These are phyloP conservation scores for Tiliacea citrago DNA, from an alignment of 2,888 invertebrate species.

Conservation along the genomic window DNA sequence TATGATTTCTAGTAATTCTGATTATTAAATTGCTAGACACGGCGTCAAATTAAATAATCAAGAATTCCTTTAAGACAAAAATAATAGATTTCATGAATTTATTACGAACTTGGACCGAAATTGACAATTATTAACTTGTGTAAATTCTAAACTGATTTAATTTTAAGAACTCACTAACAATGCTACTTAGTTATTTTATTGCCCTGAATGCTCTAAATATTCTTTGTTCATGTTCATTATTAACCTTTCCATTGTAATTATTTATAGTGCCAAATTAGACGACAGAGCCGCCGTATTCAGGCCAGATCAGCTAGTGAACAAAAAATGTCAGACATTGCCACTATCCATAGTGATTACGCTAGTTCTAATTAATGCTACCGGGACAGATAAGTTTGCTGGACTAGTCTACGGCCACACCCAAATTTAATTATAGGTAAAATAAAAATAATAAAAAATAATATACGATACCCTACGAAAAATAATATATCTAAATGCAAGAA, in stretches of 20 bases:
- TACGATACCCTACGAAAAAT: too few species aligned
- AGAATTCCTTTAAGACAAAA: neutral
- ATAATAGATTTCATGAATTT: constrained; percentile 25
- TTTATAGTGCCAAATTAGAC: neutral
- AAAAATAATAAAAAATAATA: too few species aligned
- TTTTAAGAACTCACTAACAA: neutral
- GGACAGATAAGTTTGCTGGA: too few species aligned
- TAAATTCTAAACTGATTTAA: neutral
- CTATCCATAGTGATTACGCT: too few species aligned
- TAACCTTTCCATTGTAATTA: neutral
- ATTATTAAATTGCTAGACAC: constrained; percentile 3
- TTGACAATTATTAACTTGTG: neutral
- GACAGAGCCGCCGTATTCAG: too few species aligned
- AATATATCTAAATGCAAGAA: too few species aligned
- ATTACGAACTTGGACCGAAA: constrained; percentile 1
- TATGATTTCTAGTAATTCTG: constrained; percentile 11
- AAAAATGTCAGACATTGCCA: too few species aligned
- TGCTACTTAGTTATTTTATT: too few species aligned
- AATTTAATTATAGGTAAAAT: too few species aligned
- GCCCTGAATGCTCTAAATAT: neutral
- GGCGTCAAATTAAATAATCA: constrained; percentile 14
- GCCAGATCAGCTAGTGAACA: too few species aligned
- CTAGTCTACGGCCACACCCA: too few species aligned
- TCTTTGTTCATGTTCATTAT: neutral
- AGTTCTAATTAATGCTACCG: too few species aligned